These are phyloP conservation scores for Helostoma temminkii DNA, from an alignment of 2,797 vertebrate genomes.

Conservation along the genomic window DNA sequence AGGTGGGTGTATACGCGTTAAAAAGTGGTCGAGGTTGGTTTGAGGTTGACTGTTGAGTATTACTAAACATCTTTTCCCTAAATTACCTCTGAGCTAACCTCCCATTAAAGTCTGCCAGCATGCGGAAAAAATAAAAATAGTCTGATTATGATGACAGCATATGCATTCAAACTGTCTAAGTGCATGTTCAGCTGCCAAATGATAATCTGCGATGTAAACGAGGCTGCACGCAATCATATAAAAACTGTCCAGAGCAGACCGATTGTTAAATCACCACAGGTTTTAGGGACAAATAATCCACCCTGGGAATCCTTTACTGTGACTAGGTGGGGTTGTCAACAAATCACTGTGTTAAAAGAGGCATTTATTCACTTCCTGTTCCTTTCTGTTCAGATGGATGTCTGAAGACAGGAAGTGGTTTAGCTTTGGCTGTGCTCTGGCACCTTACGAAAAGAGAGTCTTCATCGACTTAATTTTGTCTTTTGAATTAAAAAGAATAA, in stretches of 20 bases:
- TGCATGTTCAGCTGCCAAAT: slow-evolving; percentile 42
- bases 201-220: slow-evolving; percentile 33
- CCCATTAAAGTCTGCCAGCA: background rate
- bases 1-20: background rate
- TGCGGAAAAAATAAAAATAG: slow-evolving; percentile 7
- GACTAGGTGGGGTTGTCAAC: slow-evolving; percentile 1
- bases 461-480: background rate
- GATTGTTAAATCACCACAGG: background rate
- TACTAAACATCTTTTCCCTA: slow-evolving; percentile 19
- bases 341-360: slow-evolving; percentile 39
- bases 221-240: background rate
- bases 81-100: background rate
- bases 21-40: slow-evolving; percentile 5
- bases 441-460: slow-evolving; percentile 4
- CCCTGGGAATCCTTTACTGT: slow-evolving; percentile 1
- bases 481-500: background rate
- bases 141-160: slow-evolving; percentile 29
- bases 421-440: slow-evolving; percentile 20
- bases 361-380: slow-evolving; percentile 55
- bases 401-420: slow-evolving; percentile 76
- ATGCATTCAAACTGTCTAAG: slow-evolving; percentile 43
- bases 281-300: slow-evolving; percentile 13
- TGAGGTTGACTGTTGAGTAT: slow-evolving; percentile 13
- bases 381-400: slow-evolving; percentile 52
- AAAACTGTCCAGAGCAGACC: background rate